Evolutionary conservation across 2,888 invertebrate genomes (phyloP).

Genomic region (Monochamus alternatus): DNA sequence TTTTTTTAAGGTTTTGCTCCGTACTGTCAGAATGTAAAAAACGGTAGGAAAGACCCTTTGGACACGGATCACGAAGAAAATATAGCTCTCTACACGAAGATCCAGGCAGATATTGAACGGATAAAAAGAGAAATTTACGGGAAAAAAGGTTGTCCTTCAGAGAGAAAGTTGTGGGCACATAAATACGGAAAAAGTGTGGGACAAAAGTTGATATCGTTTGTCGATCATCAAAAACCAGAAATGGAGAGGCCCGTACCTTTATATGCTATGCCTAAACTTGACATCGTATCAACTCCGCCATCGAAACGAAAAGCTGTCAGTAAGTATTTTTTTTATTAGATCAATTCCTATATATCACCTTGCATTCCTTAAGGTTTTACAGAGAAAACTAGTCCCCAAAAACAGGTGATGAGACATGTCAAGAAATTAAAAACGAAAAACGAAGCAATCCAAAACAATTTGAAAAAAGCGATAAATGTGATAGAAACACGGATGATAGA

Average conservation of each 20-base stretch:
- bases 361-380: not conserved
- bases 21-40: not conserved
- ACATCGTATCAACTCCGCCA: not conserved
- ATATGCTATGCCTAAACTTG: slow-evolving; percentile 36
- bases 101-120: slow-evolving; percentile 36
- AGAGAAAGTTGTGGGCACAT: slow-evolving; percentile 52
- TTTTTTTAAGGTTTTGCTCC: slow-evolving; percentile 13
- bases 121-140: slow-evolving; percentile 21
- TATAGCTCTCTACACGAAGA: slow-evolving; percentile 7
- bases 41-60: not conserved
- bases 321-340: slow-evolving; percentile 9
- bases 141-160: slow-evolving; percentile 8
- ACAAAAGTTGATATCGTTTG: slow-evolving; percentile 52
- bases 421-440: slow-evolving; percentile 55
- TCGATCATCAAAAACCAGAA: slow-evolving; percentile 50
- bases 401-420: slow-evolving; percentile 51
- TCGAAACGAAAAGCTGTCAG: not conserved
- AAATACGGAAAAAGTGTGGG: slow-evolving; percentile 56
- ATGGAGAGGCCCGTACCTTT: slow-evolving; percentile 33
- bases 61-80: not conserved
- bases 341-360: no score
- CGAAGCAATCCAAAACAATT: slow-evolving; percentile 58
- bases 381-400: not conserved
- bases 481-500: slow-evolving; percentile 63
- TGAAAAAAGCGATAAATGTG: slow-evolving; percentile 61